Evolutionary conservation across 2,888 invertebrate genomes (phyloP), one percentile per base, ranked within the genome.

Genomic region (Eupithecia vulgata): DNA sequence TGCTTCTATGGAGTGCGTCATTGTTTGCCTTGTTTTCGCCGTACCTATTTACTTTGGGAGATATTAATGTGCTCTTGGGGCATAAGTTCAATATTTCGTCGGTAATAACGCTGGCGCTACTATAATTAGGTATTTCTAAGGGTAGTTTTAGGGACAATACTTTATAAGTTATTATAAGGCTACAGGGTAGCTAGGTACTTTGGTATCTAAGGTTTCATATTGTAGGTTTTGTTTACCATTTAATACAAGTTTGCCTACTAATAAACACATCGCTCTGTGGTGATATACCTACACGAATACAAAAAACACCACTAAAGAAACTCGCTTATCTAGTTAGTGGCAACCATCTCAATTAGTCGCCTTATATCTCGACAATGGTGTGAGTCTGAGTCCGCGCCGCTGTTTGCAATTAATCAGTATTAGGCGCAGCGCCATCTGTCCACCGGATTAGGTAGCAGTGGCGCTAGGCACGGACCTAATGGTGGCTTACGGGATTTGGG

Each of bases 391-490:
- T 76, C 64, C 45, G 68, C 71, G 67, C 57, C 45, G 15, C 34
- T 74, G 78, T 76, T 30, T 12, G 68, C 78, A 76, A 81, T 80
- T 81, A 80, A 79, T 80, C 80, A 78, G 80, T 66, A 80, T 80
- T 80, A 81, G 67, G 70, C 57, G 70, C 71, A 5, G 15, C 72
- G 78, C 79, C 79, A 81, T 81, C 79, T 77, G 79, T 81, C 80
- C 72, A 72, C 66, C 12, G 79, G 81, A 78, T 80, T 81, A 80
- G 42, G 66, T 69, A 68, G 74, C 78, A 76, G 72, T 57, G 76
- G 76, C 75, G 78, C 74, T 72, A 70, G 73, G 57, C 71, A 59
- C 67, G 66, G 57, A 67, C 73, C 70, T 74, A 74, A 71, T 73
- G 67, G 66, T 69, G 59, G 78, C 70, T 72, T 76, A 76, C 68